Base-by-base conservation (phyloP, 1,140 invertebrate genomes). In the Ips typographus region DNA sequence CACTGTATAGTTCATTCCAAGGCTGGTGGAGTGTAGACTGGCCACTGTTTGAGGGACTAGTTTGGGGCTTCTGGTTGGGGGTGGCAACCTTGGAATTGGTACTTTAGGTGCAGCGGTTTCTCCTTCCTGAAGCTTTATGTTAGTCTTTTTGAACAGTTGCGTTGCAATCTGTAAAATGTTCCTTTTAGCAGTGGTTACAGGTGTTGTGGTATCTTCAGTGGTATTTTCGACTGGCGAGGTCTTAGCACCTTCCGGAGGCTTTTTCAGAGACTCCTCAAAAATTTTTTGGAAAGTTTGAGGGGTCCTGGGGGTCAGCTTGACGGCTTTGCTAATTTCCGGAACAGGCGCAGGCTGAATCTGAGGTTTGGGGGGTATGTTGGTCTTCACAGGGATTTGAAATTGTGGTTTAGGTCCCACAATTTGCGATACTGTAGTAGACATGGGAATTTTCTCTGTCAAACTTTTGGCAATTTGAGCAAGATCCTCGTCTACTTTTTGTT, bases 1-100 rank as follows among this genome's bases (percentile, higher is more conserved):
- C 1, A 80, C 77, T 0, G 79, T 78, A 63, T 80, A 80, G 64
- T 79, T 79, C 58, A 80, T 66, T 0, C 78, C 79, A n/a, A 80
- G 55, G 68, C 72, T 75, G 38, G 73, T 70, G 22, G 79, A 80
- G 61, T 79, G 79, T 37, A 80, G 56, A 70, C 74, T 78, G 8
- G 73, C 68, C 3, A 76, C 56, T 5, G 75, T 77, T 56, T 76
- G 72, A 36, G 72, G 72, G 38, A 70, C 57, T 40, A 71, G 37
- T 60, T 70, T 49, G 37, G n/a, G 8, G 47, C n/a, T 8, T 38
- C 44, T 4, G 40, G 60, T 40, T 8, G 51, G 8, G 52, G 72
- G 70, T 5, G 60, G 53, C 1, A 43, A 51, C 49, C 63, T 72
- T 39, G 70, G 70, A 56, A 63, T 71, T n/a, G 71, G 68, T 5